phyloP scores from a whole-genome alignment of 2,888 invertebrate genomes.

The Trisateles emortualis region DNA sequence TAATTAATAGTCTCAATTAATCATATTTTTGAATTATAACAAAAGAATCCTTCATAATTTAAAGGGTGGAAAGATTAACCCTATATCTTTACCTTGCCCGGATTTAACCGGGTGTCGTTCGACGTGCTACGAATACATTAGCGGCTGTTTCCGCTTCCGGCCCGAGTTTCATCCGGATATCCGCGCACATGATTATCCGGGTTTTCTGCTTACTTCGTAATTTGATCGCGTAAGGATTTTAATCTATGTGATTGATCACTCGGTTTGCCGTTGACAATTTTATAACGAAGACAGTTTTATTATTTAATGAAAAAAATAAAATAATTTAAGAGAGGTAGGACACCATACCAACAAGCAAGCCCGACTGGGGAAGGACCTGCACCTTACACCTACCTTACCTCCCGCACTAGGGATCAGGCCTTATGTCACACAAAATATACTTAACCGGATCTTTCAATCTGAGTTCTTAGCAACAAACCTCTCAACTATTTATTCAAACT shows the following conservation, averaged over 20 bases:
- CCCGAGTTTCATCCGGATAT: conserved; percentile 64
- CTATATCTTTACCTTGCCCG: conserved; percentile 81
- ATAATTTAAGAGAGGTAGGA: too few species aligned
- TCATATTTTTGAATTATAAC: conserved; percentile 34
- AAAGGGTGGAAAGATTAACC: conserved; percentile 77
- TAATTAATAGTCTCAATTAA: conserved; percentile 53
- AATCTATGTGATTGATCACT: conserved; percentile 50
- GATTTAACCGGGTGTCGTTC: conserved; percentile 77
- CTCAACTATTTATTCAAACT: too few species aligned
- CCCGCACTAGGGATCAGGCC: too few species aligned
- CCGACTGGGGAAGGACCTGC: too few species aligned
- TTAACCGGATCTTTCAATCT: too few species aligned
- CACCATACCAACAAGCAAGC: too few species aligned
- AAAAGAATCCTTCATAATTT: conserved; percentile 74
- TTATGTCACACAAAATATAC: too few species aligned
- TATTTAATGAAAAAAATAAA: not conserved
- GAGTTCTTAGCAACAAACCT: too few species aligned
- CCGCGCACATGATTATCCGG: conserved; percentile 67
- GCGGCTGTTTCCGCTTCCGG: conserved; percentile 57
- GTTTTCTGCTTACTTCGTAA: conserved; percentile 58
- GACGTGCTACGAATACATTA: conserved; percentile 82
- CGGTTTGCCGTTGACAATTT: conserved; percentile 14
- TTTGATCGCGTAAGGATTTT: conserved; percentile 57
- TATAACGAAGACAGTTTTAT: conserved; percentile 9
- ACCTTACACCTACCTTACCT: too few species aligned